Conservation (phyloP, 2,113 vertebrate species). For the Megaptera novaeangliae region DNA sequence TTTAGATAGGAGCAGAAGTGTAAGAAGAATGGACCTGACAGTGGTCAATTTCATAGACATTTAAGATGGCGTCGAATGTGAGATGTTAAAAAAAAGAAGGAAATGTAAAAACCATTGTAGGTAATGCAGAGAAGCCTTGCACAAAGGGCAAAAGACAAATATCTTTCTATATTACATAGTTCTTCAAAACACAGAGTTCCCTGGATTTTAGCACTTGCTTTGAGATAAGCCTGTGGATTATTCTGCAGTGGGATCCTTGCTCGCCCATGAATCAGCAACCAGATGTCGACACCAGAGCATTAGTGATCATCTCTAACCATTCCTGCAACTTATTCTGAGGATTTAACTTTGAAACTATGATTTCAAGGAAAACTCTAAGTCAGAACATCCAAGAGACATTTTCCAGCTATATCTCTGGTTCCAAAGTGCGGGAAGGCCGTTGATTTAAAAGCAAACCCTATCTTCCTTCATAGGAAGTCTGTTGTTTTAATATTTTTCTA, state of each 20-base stretch:
- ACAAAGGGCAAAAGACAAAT: neutral
- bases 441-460: neutral
- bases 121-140: neutral
- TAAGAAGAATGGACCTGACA: neutral
- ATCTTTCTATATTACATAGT: neutral
- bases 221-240: neutral
- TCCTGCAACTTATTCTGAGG: neutral
- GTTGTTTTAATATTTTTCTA: neutral
- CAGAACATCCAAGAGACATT: neutral
- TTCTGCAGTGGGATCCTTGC: neutral
- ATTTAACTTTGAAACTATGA: neutral
- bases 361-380: neutral
- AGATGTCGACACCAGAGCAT: no score
- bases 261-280: neutral
- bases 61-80: neutral
- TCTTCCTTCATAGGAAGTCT: neutral
- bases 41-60: neutral
- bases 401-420: neutral
- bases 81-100: neutral
- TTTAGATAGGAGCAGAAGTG: neutral
- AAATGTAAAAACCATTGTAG: neutral
- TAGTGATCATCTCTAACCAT: neutral
- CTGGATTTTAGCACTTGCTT: neutral
- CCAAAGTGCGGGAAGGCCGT: neutral
- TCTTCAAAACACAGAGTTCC: neutral